Evolutionary conservation across 2,888 invertebrate genomes (phyloP), one percentile per base, ranked within the genome.

Genomic region (Mythimna loreyi): DNA sequence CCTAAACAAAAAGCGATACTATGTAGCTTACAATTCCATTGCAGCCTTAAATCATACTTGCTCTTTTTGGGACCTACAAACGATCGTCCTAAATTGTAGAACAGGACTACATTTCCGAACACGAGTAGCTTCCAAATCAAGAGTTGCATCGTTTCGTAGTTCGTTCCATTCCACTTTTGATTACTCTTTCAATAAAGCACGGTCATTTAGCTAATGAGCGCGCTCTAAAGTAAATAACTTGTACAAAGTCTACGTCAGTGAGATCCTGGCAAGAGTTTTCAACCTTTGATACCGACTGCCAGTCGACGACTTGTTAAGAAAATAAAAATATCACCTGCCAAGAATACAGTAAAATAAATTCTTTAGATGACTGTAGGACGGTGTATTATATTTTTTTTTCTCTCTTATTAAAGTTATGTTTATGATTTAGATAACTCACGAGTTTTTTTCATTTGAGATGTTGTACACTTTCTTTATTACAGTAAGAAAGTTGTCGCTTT

Each of bases 191-290:
- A 93, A 93, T 93, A 92, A 91, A 89, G 86, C 88, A 91, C 91
- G 91, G 93, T 92, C 92, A 93, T 94, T 94, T 93, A 92, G 92
- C 91, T 94, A 94, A 95, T 94, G 94, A 94, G 93, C 90, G 87
- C 89, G 87, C 91, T 93, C 87, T 88, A 91, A 91, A 94, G 92
- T 92, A 93, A 94, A 94, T 93, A 94, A 92, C 86, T 92, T 89
- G 88, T 91, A 92, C 92, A 92, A 93, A 93, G 91, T 93, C 92
- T 91, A 86, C 89, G 91, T 90, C 90, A 91, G 90, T 90, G 87
- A 90, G 90, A 92, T 90, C 89, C 90, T 83, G 86, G 86, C 83
- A 84, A 85, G 85, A 83, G 83, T 89, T 89, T 83, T 83, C 84
- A 87, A 90, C 91, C 90, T 93, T 92, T 93, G 91, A 92, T 90